Percentiles rank a stretch among this genome's conserved stretches.
Evolutionary conservation across 2,797 vertebrate species (phyloP).

Genomic region (Typhlichthys eigenmanni): DNA sequence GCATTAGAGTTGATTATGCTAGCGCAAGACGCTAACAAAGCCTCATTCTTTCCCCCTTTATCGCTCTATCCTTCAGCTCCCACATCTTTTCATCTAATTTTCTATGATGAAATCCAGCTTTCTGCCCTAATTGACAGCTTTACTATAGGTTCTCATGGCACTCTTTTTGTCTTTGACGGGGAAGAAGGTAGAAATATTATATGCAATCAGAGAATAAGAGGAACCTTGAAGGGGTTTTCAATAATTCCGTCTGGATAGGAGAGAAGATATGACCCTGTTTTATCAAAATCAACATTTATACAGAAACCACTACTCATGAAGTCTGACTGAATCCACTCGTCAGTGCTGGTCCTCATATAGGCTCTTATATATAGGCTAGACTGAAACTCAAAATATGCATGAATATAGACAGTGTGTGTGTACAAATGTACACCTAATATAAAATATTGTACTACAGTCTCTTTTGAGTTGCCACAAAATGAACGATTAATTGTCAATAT

Average conservation of each 20-base stretch:
- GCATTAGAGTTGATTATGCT: conserved; percentile 32
- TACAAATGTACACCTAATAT: neutral
- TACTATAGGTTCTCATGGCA: conserved; percentile 29
- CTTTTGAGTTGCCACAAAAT: conserved; percentile 8
- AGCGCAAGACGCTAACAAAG: conserved; percentile 37
- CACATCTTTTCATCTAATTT: conserved; percentile 54
- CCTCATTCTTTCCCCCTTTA: conserved; percentile 38
- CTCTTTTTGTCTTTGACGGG: conserved; percentile 47
- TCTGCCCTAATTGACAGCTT: conserved; percentile 60
- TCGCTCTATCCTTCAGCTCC: conserved; percentile 37
- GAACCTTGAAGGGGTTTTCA: conserved; percentile 57
- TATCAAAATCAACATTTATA: conserved; percentile 23
- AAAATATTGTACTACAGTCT: neutral
- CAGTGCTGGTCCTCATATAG: too few relatives aligned
- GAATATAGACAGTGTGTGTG: neutral
- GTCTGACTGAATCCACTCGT: neutral
- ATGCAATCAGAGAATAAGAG: conserved; percentile 63
- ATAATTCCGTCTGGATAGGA: conserved; percentile 43
- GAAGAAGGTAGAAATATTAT: conserved; percentile 57
- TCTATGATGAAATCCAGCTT: conserved; percentile 35
- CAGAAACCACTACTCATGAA: neutral
- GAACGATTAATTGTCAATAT: neutral
- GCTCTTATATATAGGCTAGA: too few relatives aligned
- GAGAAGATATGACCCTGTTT: neutral
- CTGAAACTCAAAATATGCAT: neutral